Conservation (phyloP, 2,113 vertebrate species). For the Eurystomus gularis region DNA sequence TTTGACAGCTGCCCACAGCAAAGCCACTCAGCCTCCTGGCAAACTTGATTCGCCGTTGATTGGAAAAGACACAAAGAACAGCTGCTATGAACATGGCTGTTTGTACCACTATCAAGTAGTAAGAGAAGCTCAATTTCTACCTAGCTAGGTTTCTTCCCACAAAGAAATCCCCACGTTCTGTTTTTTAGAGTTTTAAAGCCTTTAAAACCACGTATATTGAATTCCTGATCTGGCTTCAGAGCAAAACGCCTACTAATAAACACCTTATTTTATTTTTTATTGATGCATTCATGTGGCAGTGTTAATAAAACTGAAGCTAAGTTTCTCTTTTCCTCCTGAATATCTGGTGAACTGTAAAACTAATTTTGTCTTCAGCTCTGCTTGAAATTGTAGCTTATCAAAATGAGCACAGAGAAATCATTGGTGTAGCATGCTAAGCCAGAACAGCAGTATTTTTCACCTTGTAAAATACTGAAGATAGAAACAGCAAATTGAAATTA, state of each 20-base stretch:
- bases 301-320: constrained; percentile 37
- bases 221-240: neutral
- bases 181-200: neutral
- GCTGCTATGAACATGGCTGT: neutral
- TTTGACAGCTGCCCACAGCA: neutral
- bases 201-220: neutral
- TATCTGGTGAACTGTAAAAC: constrained; percentile 29
- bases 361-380: constrained; percentile 17
- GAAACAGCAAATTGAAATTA: neutral
- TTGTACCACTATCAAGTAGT: neutral
- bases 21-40: neutral
- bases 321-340: neutral
- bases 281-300: neutral
- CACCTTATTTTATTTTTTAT: neutral
- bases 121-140: neutral
- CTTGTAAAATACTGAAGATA: neutral
- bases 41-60: neutral
- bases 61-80: neutral
- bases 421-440: neutral
- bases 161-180: neutral
- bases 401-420: neutral
- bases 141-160: neutral
- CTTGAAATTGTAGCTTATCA: neutral
- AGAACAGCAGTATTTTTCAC: neutral
- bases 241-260: neutral